Evolutionary conservation across 2,113 vertebrate species (phyloP), one percentile per base, ranked within the genome.

Genomic region (Xyliphius kryptos): DNA sequence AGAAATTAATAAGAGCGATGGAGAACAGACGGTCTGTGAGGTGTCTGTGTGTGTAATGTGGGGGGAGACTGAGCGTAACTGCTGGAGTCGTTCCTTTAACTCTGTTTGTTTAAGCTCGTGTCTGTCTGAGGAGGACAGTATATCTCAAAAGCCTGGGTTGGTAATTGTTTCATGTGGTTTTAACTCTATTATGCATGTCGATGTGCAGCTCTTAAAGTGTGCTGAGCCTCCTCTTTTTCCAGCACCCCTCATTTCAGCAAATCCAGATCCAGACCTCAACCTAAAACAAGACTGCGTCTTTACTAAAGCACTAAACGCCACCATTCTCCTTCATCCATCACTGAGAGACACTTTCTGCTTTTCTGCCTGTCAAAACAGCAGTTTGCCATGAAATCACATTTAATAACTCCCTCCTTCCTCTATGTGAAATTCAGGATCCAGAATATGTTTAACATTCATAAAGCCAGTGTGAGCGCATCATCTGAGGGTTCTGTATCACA

Each of bases 291-390:
- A 36, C 58, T 56, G 36, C 20, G 15, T 22, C 56, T 47, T 60
- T 48, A 55, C 43, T 51, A 61, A 43, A 63, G 21, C 48, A 64
- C 64, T 44, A 70, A 56, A 61, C 54, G 64, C 65, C 56, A 56
- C 16, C 60, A 21, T 41, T 61, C 50, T 61, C 14, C 55, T 48
- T 57, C 26, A 56, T 38, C 32, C 7, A 43, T 62, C 38, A 8
- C 46, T 38, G 9, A 17, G 16, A 51, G 20, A 52, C 54, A 56
- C 66, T 63, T 76, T 77, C 76, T 77, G 68, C 71, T 56, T 75
- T 65, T 65, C 62, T 57, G 26, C 68, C 64, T 74, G 81, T 82
- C 81, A 81, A 69, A 43, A 38, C 5, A 52, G 76, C 72, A 15
- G 56, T 65, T 68, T 77, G 74, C 61, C 67, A 17, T 78, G 41